phyloP scores from a whole-genome alignment of 2,797 vertebrate genomes.

The Sternotherus odoratus region DNA sequence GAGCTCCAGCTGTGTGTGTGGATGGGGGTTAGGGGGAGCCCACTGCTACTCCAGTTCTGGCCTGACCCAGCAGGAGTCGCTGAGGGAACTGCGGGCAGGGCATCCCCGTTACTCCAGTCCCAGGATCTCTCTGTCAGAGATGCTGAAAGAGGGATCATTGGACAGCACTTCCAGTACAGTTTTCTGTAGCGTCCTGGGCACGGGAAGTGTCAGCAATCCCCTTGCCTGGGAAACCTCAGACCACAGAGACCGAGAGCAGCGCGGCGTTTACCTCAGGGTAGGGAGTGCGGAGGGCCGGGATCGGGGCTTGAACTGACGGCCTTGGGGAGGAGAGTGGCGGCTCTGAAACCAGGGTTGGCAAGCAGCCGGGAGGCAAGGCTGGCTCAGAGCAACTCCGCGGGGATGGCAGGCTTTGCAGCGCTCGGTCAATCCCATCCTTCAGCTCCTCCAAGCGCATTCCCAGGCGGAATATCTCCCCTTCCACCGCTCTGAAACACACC shows the following conservation, averaged over 20 bases:
- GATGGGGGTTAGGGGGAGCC: not conserved
- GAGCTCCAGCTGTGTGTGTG: not conserved
- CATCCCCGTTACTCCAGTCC: not conserved
- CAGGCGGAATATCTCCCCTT: slow-evolving; percentile 88
- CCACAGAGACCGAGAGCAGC: fast-evolving
- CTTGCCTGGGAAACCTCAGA: not conserved
- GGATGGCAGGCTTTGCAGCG: not conserved
- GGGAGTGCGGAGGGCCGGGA: not conserved
- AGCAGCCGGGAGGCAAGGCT: not conserved
- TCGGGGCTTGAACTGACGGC: not conserved
- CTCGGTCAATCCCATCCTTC: slow-evolving; percentile 82
- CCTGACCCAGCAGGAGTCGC: not conserved
- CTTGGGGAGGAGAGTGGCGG: slow-evolving; percentile 13
- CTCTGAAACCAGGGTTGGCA: not conserved
- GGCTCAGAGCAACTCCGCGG: not conserved
- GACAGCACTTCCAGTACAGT: not conserved
- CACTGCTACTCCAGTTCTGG: not conserved
- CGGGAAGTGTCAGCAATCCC: not conserved
- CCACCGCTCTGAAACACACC: slow-evolving; percentile 83
- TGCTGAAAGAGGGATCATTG: not conserved
- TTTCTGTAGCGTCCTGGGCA: fast-evolving
- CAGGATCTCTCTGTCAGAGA: not conserved
- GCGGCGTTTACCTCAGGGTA: slow-evolving; percentile 66
- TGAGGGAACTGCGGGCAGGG: not conserved
- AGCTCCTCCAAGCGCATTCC: slow-evolving; percentile 87